Percentiles rank a stretch among this genome's conserved stretches.
phyloP scores from a whole-genome alignment of 2,797 vertebrate species.

The Eleutherodactylus coqui region DNA sequence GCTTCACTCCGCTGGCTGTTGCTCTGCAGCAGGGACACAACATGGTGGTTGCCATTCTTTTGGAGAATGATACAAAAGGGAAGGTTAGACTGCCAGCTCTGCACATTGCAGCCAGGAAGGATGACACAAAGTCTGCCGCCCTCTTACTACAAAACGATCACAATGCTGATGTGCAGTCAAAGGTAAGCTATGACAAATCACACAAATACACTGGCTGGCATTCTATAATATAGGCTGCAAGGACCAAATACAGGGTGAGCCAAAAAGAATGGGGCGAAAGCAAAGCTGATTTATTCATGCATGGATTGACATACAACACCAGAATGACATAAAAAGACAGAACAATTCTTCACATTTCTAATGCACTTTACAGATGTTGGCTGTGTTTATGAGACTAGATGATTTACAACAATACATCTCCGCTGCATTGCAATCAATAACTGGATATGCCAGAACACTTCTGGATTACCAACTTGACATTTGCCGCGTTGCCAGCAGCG shows the following conservation, averaged over 20 bases:
- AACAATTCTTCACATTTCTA: too few species aligned
- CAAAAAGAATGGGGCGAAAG: too few species aligned
- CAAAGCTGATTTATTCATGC: too few species aligned
- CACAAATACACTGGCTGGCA: not conserved
- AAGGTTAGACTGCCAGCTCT: conserved; percentile 94
- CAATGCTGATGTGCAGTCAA: conserved; percentile 97
- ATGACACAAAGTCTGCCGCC: conserved; percentile 96
- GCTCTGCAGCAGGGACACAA: conserved; percentile 98
- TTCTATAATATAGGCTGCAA: not conserved
- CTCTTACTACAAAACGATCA: conserved; percentile 97
- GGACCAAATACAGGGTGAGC: not conserved
- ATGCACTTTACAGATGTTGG: too few species aligned
- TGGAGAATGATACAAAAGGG: conserved; percentile 98
- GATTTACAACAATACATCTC: too few species aligned
- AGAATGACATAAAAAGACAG: too few species aligned
- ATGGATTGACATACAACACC: too few species aligned
- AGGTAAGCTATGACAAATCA: conserved; percentile 78
- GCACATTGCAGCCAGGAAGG: conserved; percentile 96
- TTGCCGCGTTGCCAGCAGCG: too few species aligned
- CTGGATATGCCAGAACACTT: too few species aligned
- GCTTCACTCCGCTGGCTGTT: conserved; percentile 96
- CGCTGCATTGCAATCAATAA: too few species aligned
- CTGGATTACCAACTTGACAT: too few species aligned
- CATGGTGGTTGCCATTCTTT: conserved; percentile 93
- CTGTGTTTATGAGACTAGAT: too few species aligned